Evolutionary conservation across 2,888 invertebrate genomes (phyloP).

Genomic region (Odiellus spinosus): DNA sequence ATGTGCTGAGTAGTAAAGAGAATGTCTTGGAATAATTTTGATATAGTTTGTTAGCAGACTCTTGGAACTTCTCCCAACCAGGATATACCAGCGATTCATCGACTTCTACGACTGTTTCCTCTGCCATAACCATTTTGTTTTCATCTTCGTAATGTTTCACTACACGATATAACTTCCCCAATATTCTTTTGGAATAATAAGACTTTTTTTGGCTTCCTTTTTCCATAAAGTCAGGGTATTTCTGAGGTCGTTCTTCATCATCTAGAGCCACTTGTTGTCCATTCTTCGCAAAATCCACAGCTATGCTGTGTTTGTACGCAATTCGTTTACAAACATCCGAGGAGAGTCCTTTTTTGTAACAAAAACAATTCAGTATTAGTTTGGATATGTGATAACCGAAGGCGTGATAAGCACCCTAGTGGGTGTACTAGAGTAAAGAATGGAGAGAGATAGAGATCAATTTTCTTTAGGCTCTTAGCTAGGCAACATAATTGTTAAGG

Average conservation of each 20-base stretch:
- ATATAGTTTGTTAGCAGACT: neutral
- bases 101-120: neutral
- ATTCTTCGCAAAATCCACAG: constrained; percentile 19
- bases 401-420: too few relatives aligned
- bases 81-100: constrained; percentile 3
- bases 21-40: constrained; percentile 1
- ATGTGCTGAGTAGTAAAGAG: constrained; percentile 1
- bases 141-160: constrained; percentile 1
- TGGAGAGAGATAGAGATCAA: too few relatives aligned
- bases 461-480: too few relatives aligned
- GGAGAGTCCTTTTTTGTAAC: too few relatives aligned
- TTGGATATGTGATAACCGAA: too few relatives aligned
- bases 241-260: constrained; percentile 3
- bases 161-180: constrained; percentile 5
- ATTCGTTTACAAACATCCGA: constrained; percentile 7
- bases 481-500: too few relatives aligned
- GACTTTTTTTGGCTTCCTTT: constrained; percentile 6
- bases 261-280: constrained; percentile 1
- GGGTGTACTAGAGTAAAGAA: too few relatives aligned
- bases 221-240: constrained; percentile 10
- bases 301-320: constrained; percentile 12
- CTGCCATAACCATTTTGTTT: neutral
- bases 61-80: constrained; percentile 5
- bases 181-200: constrained; percentile 3
- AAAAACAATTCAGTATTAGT: too few relatives aligned